These are phyloP conservation scores for Cherax quadricarinatus DNA, from an alignment of 1,140 invertebrate species.

Conservation along the genomic window DNA sequence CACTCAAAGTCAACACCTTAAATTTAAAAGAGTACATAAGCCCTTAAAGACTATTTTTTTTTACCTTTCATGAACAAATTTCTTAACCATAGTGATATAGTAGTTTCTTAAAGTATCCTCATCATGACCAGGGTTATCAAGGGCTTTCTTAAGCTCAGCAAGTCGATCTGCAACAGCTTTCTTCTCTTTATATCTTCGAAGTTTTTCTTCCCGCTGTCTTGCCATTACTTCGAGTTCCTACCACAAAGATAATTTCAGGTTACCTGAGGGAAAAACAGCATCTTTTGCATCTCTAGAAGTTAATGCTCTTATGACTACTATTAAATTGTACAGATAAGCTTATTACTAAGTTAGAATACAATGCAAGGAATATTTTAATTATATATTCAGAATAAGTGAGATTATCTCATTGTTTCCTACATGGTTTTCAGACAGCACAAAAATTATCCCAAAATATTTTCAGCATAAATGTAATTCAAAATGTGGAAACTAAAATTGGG, in stretches of 20 bases:
- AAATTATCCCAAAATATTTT: too few relatives aligned
- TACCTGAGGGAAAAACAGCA: background rate
- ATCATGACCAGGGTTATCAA: slow-evolving; percentile 78
- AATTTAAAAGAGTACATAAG: too few relatives aligned
- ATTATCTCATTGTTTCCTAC: too few relatives aligned
- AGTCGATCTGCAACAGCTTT: slow-evolving; percentile 88
- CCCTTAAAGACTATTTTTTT: too few relatives aligned
- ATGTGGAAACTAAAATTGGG: too few relatives aligned
- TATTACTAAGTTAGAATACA: too few relatives aligned
- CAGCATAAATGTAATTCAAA: too few relatives aligned
- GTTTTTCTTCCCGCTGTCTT: slow-evolving; percentile 83
- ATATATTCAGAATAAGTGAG: too few relatives aligned
- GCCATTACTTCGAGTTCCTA: slow-evolving; percentile 73
- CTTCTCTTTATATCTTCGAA: slow-evolving; percentile 87
- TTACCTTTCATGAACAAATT: slow-evolving; percentile 82
- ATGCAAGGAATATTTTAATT: too few relatives aligned
- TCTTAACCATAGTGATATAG: slow-evolving; percentile 87
- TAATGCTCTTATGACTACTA: background rate
- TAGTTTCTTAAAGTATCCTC: slow-evolving; percentile 90
- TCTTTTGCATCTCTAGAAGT: background rate
- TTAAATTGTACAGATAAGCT: too few relatives aligned
- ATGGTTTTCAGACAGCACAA: too few relatives aligned
- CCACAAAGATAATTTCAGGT: background rate
- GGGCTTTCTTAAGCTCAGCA: slow-evolving; percentile 80
- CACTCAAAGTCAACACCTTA: too few relatives aligned